Base-by-base conservation (phyloP, 2,797 vertebrate genomes). In the Sphenopsis melanotis region DNA sequence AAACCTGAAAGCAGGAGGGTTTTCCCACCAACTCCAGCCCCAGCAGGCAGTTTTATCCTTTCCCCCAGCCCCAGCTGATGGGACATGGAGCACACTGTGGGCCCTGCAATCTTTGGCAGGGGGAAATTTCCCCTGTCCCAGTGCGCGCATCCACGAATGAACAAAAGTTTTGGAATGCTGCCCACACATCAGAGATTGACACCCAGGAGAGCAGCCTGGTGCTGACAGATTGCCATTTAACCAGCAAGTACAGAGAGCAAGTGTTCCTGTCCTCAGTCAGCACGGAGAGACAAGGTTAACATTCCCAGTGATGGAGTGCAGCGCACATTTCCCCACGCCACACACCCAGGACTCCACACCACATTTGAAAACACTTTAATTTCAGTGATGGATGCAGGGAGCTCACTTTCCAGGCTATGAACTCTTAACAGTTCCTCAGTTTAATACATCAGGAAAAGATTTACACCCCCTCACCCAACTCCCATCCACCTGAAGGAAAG, bases 271-370 rank as follows among this genome's bases (percentile, higher is more conserved):
- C 96, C 89, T 92, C 96, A 96, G 97, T 96, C 97, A 97, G 95
- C 93, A 93, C 68, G 11, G 95, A 98, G 95, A 97, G 98, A 98
- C 98, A 98, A 98, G 98, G 98, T 98, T 97, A 98, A 97, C 98
- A 96, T 96, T 98, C 97, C 92, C 93, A 96, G 97, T 98, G 98
- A 98, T 98, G 97, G 98, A 98, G 97, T 96, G 94, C 88, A 74
- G 94, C 27, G 0, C 88, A 39, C 89, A 95, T 98, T 98, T 97
- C 97, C 97, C 96, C 97, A 95, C 69, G 37, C 96, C 77, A 39
- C 42, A 94, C 68, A 97, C 89, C 96, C 93, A 60, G 90, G 90
- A 97, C 97, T 97, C 95, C 83, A 92, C 55, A 20, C 83, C 42
- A 42, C 95, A 34, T 96, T 95, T 32, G 89, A 96, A 97, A 98